A percentile compares a stretch with the other conserved stretches of the same genome.
Conservation (phyloP, 2,888 invertebrate species). For the Ophion obscuratus region DNA sequence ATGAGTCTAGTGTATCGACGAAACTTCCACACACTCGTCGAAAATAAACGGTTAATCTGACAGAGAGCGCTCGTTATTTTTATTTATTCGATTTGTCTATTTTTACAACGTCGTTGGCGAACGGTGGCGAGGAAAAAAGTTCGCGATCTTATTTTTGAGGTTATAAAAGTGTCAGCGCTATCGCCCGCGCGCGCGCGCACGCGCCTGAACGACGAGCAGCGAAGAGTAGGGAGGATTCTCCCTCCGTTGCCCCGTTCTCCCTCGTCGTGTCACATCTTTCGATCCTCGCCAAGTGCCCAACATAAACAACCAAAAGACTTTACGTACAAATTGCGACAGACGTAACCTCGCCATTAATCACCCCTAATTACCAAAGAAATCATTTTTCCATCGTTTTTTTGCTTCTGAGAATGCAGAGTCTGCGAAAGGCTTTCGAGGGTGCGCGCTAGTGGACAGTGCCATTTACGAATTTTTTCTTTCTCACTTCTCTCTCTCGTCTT, state of each 20-base stretch:
- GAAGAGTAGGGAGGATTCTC: background rate
- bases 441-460: constrained; percentile 68
- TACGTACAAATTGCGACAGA: constrained; percentile 6
- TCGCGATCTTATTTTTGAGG: constrained; percentile 43
- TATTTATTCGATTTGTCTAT: too few relatives aligned
- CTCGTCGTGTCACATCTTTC: constrained; percentile 11
- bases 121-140: background rate
- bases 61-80: too few relatives aligned
- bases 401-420: background rate
- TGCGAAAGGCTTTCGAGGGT: constrained; percentile 28
- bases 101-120: too few relatives aligned
- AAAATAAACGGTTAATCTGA: too few relatives aligned
- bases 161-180: constrained; percentile 54
- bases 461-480: constrained; percentile 66
- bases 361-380: background rate
- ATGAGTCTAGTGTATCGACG: background rate
- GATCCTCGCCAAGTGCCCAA: background rate
- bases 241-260: background rate
- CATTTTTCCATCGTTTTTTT: background rate
- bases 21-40: background rate
- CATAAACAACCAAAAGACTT: constrained; percentile 1
- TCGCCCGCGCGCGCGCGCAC: constrained; percentile 21
- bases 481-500: background rate
- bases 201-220: constrained; percentile 37
- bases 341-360: background rate